Conservation (phyloP, 1,140 invertebrate species). For the Megalopta genalis region DNA sequence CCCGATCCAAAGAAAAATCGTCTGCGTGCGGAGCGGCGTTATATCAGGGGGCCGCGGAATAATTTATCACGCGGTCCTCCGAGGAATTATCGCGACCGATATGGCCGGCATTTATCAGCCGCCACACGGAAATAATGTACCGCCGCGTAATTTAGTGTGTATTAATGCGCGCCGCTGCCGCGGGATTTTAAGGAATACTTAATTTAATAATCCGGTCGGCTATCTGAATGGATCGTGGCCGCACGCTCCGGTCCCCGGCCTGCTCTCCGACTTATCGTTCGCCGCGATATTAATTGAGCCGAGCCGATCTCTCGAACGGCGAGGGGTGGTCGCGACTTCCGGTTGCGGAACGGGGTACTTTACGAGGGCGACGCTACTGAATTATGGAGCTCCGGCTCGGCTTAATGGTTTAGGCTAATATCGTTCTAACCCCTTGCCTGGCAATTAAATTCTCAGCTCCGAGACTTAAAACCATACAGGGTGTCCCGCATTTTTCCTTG, state of each 20-base stretch:
- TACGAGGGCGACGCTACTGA: not conserved
- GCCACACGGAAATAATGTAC: slow-evolving; percentile 56
- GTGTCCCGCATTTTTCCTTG: too few relatives aligned
- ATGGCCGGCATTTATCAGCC: slow-evolving; percentile 57
- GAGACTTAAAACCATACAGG: too few relatives aligned
- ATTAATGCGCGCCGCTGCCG: slow-evolving; percentile 54
- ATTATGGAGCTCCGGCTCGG: too few relatives aligned
- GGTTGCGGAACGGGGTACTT: not conserved
- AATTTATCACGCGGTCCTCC: slow-evolving; percentile 52
- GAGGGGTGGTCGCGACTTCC: slow-evolving; percentile 1
- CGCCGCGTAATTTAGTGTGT: slow-evolving; percentile 56
- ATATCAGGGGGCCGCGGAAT: slow-evolving; percentile 51
- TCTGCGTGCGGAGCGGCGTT: slow-evolving; percentile 55
- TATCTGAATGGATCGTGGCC: slow-evolving; percentile 14
- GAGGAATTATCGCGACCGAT: slow-evolving; percentile 60
- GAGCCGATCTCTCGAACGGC: not conserved
- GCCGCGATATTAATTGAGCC: slow-evolving; percentile 34
- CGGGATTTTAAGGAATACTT: slow-evolving; percentile 57
- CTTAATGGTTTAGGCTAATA: too few relatives aligned
- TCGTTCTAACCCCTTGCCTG: too few relatives aligned
- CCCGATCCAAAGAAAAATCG: slow-evolving; percentile 48
- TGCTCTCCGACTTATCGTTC: slow-evolving; percentile 26
- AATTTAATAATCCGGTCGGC: slow-evolving; percentile 57
- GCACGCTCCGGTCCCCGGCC: not conserved
- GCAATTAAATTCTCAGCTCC: too few relatives aligned